phyloP scores from a whole-genome alignment of 2,113 vertebrate species.

The Apteryx owenii region DNA sequence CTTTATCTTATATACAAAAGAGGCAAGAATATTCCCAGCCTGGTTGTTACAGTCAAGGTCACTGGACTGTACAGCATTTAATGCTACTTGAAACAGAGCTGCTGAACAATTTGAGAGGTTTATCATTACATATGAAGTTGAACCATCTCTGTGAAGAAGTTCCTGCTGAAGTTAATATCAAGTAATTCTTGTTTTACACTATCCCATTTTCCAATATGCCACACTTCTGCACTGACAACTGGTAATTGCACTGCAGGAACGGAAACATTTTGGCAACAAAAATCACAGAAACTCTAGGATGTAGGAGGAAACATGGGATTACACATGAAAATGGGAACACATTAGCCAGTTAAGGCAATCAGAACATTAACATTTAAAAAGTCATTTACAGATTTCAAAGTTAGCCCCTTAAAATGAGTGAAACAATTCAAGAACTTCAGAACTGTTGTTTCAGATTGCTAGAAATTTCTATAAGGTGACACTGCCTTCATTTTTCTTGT shows the following conservation, averaged over 20 bases:
- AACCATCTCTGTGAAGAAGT: neutral
- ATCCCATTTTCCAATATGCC: conserved; percentile 18
- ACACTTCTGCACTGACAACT: conserved; percentile 29
- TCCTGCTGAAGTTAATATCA: neutral
- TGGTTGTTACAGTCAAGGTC: neutral
- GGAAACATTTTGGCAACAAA: conserved; percentile 20
- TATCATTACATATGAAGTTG: neutral
- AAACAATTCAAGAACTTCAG: neutral
- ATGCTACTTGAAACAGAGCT: neutral
- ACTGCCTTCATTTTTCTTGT: fast-evolving
- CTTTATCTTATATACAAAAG: neutral
- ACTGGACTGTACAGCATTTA: neutral
- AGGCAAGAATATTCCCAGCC: neutral
- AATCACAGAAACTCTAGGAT: conserved; percentile 37
- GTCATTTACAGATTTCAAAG: neutral
- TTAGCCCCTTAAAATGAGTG: neutral
- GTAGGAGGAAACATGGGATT: conserved; percentile 43
- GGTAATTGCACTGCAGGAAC: conserved; percentile 23
- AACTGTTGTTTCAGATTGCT: neutral
- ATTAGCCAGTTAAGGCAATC: conserved; percentile 33
- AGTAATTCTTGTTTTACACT: conserved; percentile 13
- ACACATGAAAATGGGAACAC: conserved; percentile 11
- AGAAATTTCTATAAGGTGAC: neutral
- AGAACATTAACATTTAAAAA: conserved; percentile 26
- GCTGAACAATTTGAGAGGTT: neutral